Conservation (phyloP, 2,113 vertebrate genomes). For the Azemiops feae region DNA sequence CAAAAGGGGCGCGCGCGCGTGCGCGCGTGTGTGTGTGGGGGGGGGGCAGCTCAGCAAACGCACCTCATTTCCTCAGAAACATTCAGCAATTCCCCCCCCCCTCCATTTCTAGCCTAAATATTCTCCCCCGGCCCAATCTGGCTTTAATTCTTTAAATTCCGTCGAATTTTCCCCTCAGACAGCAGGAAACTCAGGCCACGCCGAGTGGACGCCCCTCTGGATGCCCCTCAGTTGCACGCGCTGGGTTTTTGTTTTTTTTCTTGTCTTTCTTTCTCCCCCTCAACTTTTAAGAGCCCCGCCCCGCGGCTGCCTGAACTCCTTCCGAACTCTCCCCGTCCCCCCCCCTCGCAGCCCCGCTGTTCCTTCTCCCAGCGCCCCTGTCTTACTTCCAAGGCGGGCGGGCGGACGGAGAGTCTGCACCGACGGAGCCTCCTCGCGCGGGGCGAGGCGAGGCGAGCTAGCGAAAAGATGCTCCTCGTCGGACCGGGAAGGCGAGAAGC, state of each 20-base stretch:
- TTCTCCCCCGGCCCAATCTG: background rate
- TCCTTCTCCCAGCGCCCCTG: accelerated
- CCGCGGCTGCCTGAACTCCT: background rate
- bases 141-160: too few relatives aligned
- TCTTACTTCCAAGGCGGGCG: background rate
- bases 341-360: too few relatives aligned
- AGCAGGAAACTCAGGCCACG: background rate
- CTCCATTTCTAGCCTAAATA: too few relatives aligned
- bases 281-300: background rate
- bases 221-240: background rate
- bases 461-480: background rate
- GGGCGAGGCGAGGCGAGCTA: background rate
- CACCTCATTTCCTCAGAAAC: background rate
- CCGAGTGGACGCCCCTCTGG: too few relatives aligned
- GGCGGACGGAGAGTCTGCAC: background rate
- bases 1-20: background rate
- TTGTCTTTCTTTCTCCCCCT: background rate
- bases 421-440: too few relatives aligned
- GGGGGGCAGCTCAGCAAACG: background rate
- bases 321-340: too few relatives aligned
- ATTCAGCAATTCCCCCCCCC: background rate
- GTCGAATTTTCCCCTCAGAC: background rate
- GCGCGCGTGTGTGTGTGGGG: too few relatives aligned
- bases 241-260: background rate
- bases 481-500: too few relatives aligned